phyloP scores from a whole-genome alignment of 2,888 invertebrate genomes.

The Pyrrhosoma nymphula region DNA sequence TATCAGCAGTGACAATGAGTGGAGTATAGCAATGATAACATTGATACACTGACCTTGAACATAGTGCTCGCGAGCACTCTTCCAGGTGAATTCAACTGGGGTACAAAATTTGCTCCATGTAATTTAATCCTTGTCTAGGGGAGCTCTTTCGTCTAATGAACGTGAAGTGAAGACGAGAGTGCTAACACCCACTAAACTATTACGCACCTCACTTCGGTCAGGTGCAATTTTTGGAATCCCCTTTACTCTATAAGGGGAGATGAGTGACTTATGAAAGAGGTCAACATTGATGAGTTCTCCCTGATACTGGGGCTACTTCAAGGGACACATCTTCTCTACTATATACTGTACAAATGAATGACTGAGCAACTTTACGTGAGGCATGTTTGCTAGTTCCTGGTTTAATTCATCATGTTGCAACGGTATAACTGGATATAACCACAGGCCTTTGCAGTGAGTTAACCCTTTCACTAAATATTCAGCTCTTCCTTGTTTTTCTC shows the following conservation, averaged over 20 bases:
- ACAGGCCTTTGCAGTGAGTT: too few relatives aligned
- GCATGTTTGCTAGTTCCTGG: too few relatives aligned
- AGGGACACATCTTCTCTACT: too few relatives aligned
- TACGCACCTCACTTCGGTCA: constrained; percentile 55
- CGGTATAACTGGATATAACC: too few relatives aligned
- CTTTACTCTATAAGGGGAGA: constrained; percentile 68
- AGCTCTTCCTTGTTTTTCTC: too few relatives aligned
- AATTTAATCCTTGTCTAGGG: constrained; percentile 68
- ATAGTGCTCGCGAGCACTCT: background rate
- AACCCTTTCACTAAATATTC: too few relatives aligned
- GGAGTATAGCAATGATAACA: background rate
- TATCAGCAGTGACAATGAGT: background rate
- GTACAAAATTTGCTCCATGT: background rate
- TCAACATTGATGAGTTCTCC: too few relatives aligned
- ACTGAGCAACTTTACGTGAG: too few relatives aligned
- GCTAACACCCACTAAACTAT: constrained; percentile 68
- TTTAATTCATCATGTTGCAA: too few relatives aligned
- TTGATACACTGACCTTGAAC: background rate
- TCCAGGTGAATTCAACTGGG: background rate
- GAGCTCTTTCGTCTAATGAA: constrained; percentile 70
- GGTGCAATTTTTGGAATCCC: constrained; percentile 69
- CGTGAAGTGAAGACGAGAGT: constrained; percentile 69
- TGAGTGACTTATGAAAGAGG: too few relatives aligned
- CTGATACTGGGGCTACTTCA: too few relatives aligned
- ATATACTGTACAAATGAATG: too few relatives aligned